Base-by-base conservation (phyloP, 2,113 vertebrate species). In the Prinia subflava region DNA sequence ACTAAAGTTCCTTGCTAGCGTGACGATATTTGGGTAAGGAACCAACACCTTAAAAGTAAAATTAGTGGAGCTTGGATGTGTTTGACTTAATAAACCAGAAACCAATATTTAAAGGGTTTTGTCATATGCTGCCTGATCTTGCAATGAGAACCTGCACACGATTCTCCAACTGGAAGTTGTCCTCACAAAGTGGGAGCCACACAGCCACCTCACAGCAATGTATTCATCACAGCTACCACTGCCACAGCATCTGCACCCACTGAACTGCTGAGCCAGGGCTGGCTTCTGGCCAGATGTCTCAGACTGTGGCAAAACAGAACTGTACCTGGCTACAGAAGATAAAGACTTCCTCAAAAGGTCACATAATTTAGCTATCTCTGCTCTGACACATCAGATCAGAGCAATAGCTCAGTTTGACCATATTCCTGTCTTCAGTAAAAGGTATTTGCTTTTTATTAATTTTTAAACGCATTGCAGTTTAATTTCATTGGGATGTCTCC, bases 361-460 rank as follows among this genome's bases (percentile, higher is more conserved):
- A 62, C 8, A 2, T 15, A 83, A 49, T 16, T 27, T 6, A 65
- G 62, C 1, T 1, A 42, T 31, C 57, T 50, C 68, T 69, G 46
- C 3, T 4, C 1, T 62, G 79, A 74, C 64, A 60, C 35, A 42
- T 14, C 2, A 6, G 18, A 70, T 50, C 80, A 94, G 80, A 63
- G 47, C 39, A 70, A 90, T 56, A 80, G 76, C 71, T 86, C 78
- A 31, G 49, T 88, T 89, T 74, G 52, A 63, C 92, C 35, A 20
- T 93, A 77, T 33, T 80, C 44, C 75, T 83, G 94, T 87, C 84
- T 91, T 90, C 55, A 77, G 21, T 71, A 85, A 91, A 92, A 95
- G 44, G 30, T 57, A 91, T 63, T 93, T 92, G 81, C 90, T 94
- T 96, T 96, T 90, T 90, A 94, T 91, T 95, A 90, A 88, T 95